phyloP scores from a whole-genome alignment of 1,140 invertebrate species.

The Aethina tumida region DNA sequence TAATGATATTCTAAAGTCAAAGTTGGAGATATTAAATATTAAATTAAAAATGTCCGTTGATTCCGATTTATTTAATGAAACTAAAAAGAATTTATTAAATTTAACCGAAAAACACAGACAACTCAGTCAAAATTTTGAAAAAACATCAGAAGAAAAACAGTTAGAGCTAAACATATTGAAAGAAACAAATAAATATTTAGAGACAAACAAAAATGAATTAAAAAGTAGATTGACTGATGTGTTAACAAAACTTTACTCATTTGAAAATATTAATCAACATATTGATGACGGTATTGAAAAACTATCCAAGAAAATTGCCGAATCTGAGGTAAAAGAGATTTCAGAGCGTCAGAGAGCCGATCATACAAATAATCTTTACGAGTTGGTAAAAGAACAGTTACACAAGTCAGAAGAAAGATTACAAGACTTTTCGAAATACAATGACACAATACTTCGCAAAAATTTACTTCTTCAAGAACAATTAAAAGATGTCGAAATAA shows the following conservation, averaged over 20 bases:
- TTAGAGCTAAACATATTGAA: conserved; percentile 22
- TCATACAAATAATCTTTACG: conserved; percentile 35
- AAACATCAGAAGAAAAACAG: conserved; percentile 14
- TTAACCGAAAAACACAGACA: conserved; percentile 32
- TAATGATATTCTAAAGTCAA: conserved; percentile 28
- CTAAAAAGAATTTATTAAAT: conserved; percentile 34
- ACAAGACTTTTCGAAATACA: conserved; percentile 29
- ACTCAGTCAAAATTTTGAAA: conserved; percentile 26
- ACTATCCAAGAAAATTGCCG: conserved; percentile 22
- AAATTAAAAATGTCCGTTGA: conserved; percentile 31
- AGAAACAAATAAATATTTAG: conserved; percentile 23
- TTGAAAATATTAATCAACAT: conserved; percentile 1
- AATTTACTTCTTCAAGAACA: conserved; percentile 35
- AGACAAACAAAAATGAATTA: conserved; percentile 30
- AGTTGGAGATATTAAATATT: conserved; percentile 28
- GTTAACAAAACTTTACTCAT: conserved; percentile 11
- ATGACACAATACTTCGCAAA: conserved; percentile 35
- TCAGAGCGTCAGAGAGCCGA: conserved; percentile 36
- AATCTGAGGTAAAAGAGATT: conserved; percentile 28
- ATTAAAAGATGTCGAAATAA: conserved; percentile 30
- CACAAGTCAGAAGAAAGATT: conserved; percentile 34
- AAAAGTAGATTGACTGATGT: conserved; percentile 17
- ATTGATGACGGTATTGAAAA: conserved; percentile 13
- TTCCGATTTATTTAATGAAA: conserved; percentile 23
- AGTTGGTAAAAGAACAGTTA: conserved; percentile 37